These are phyloP conservation scores for Sebastes goodei DNA, from an alignment of 2,797 vertebrate species.

Conservation along the genomic window DNA sequence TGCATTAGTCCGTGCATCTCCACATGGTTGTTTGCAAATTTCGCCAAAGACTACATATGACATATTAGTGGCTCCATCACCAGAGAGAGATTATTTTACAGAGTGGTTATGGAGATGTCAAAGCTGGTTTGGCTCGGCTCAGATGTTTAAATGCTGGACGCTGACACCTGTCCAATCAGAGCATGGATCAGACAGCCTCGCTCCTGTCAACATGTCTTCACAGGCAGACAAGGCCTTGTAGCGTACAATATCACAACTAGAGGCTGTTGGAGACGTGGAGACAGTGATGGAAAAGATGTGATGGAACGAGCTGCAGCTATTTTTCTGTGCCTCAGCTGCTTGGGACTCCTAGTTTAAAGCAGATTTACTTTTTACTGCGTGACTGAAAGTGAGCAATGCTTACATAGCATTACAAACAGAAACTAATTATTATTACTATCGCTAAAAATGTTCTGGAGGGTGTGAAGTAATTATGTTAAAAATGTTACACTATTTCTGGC, in stretches of 20 bases:
- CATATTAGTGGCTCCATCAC: neutral
- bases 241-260: conserved; percentile 28
- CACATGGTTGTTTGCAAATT: neutral
- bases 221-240: conserved; percentile 28
- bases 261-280: conserved; percentile 29
- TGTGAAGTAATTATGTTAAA: conserved; percentile 52
- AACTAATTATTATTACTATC: conserved; percentile 36
- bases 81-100: conserved; percentile 5
- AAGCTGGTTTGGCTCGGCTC: conserved; percentile 25
- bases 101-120: conserved; percentile 17
- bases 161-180: conserved; percentile 61
- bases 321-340: conserved; percentile 36
- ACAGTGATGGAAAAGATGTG: conserved; percentile 17
- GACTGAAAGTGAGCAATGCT: conserved; percentile 20
- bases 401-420: conserved; percentile 25
- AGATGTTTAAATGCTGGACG: conserved; percentile 44
- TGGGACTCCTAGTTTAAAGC: conserved; percentile 44
- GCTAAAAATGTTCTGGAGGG: conserved; percentile 44
- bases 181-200: conserved; percentile 34
- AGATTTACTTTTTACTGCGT: conserved; percentile 20
- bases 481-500: conserved; percentile 32
- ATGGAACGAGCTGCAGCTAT: conserved; percentile 22
- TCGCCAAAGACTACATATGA: neutral
- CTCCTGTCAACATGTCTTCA: conserved; percentile 47
- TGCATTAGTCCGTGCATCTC: neutral